Evolutionary conservation across 2,113 vertebrate genomes (phyloP).

Genomic region (Ranitomeya imitator): DNA sequence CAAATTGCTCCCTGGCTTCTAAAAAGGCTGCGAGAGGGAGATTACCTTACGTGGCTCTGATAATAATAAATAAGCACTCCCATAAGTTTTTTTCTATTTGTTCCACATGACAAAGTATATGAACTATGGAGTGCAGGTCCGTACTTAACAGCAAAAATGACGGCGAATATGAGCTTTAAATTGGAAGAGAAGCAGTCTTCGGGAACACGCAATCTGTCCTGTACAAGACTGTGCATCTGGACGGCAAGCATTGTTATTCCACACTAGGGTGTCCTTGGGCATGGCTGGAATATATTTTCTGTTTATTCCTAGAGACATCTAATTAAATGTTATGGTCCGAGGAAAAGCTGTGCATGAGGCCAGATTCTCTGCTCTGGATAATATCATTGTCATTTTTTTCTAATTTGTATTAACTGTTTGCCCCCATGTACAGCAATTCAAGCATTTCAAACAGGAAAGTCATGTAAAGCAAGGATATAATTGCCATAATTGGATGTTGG

Average conservation of each 20-base stretch:
- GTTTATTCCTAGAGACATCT: conserved; percentile 58
- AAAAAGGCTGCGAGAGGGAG: not conserved
- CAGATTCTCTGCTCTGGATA: conserved; percentile 45
- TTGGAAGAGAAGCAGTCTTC: conserved; percentile 65
- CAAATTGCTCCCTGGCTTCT: not conserved
- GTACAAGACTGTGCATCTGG: conserved; percentile 66
- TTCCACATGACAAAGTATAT: conserved; percentile 57
- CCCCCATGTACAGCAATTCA: conserved; percentile 9
- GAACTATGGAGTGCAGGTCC: conserved; percentile 61
- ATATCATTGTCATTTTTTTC: conserved; percentile 18
- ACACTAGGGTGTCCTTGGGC: conserved; percentile 58
- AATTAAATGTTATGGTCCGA: conserved; percentile 58
- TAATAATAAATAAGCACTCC: conserved; percentile 58
- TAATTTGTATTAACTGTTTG: conserved; percentile 51
- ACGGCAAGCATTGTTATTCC: conserved; percentile 53
- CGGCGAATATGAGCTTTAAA: conserved; percentile 63
- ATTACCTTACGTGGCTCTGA: conserved; percentile 4
- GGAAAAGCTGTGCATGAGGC: conserved; percentile 51
- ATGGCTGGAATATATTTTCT: conserved; percentile 57
- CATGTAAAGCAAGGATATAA: conserved; percentile 1
- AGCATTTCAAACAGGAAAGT: not conserved
- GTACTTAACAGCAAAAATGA: conserved; percentile 59
- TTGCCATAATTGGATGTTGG: not conserved
- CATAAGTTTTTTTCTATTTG: conserved; percentile 60
- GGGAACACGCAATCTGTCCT: conserved; percentile 64